Base-by-base conservation (phyloP, 2,888 invertebrate species). In the Trachelus tabidus region DNA sequence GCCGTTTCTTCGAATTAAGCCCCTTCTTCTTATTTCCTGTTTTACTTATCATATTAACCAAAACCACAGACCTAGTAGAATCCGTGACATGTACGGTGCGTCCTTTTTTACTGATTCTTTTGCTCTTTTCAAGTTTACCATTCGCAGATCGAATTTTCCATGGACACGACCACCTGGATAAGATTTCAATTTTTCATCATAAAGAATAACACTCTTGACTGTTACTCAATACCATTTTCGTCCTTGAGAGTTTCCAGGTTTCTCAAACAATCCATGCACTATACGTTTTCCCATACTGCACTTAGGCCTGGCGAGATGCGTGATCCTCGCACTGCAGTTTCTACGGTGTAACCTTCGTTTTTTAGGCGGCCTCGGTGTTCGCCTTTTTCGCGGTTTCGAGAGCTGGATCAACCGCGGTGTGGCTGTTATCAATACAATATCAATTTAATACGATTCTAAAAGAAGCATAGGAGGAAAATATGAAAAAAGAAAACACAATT, bases 321-420 rank as follows among this genome's bases (percentile, higher is more conserved):
- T 34, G 34, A 77, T 77, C 15, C 77, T 77, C n/a, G 77, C 40
- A 69, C 77, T 77, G 30, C 77, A 77, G 11, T 3, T 15, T 30
- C 30, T 34, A 12, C 33, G 15, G 6, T 11, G 37, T 0, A 77
- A 73, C 69, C 68, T 37, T 77, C 23, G 23, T 68, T 69, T 75
- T 12, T 4, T 15, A 11, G 69, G 56, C 37, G 34, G 69, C 30
- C 30, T 74, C 15, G 77, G 35, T 35, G 6, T 23, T 23, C 76
- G 12, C 73, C 11, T 75, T 37, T 75, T 76, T 4, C 79, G 83
- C 9, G 87, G 85, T 69, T 76, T 82, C 11, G 87, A 82, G 37
- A 87, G 76, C 68, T 86, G 83, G 3, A 85, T 80, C 74, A 83
- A 84, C 2, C 87, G 81, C 15, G 78, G 78, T 1, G 84, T 83